Evolutionary conservation across 2,797 vertebrate species (phyloP), one percentile per base, ranked within the genome.

Genomic region (Mus caroli): DNA sequence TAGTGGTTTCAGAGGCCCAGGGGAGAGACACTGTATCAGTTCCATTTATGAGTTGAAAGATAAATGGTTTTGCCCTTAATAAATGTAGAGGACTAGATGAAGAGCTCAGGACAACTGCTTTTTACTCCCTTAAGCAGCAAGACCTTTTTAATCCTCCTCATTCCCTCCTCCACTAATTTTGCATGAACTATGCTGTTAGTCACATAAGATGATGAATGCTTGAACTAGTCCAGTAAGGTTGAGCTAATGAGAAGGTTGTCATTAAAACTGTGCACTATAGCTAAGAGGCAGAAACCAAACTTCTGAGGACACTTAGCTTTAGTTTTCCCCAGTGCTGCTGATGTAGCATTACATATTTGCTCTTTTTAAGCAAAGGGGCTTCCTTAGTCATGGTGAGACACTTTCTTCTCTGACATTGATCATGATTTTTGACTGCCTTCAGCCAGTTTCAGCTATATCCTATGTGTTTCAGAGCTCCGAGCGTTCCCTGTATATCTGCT

Each of bases 231-330:
- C 91, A 83, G 92, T 46, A 96, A 97, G 85, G 28, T 97, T 86
- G 95, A 98, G 97, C 94, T 98, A 98, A 98, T 98, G 96, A 98
- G 97, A 97, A 85, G 95, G 96, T 97, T 98, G 91, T 97, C 97
- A 97, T 97, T 96, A 96, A 97, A 97, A 92, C 43, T 92, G 87
- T 95, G 90, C 50, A 75, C 69, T 96, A 88, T 78, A 95, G 94
- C 97, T 97, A 96, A 98, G 96, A 98, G 92, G 95, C 92, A 98
- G 96, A 96, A 95, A 92, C 96, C 92, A 97, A 98, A 98, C 97
- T 98, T 98, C 95, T 97, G 75, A 97, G 80, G 19, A 96, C 54
- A 75, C 37, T 92, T 86, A 88, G 20, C 77, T 94, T 96, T 82
- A 95, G 76, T 80, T 90, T 86, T 97, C 97, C 96, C 92, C 88